Conservation (phyloP, 30 jellyfish, hydroid and myxozoan genomes). For the Nemopilema nomurai region DNA sequence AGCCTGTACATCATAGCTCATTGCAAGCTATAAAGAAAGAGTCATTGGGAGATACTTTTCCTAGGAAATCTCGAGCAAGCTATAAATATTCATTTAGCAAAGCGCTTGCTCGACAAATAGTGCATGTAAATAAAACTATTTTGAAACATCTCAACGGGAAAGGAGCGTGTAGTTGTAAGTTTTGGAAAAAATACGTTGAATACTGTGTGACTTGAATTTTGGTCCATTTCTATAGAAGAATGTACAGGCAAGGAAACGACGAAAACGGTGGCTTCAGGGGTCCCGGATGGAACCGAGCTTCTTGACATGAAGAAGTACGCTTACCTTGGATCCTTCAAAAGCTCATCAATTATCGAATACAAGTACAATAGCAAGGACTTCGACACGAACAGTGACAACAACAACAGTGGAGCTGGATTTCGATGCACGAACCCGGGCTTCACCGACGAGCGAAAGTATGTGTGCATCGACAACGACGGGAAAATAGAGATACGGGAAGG, state of each 20-base stretch:
- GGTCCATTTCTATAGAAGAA: neutral
- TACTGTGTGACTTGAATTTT: too few relatives aligned
- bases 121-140: too few relatives aligned
- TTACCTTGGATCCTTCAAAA: neutral
- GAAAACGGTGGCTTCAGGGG: neutral
- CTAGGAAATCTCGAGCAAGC: too few relatives aligned
- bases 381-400: neutral
- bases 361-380: neutral
- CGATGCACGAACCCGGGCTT: neutral
- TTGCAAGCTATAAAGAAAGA: neutral
- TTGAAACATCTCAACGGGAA: too few relatives aligned
- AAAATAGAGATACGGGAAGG: neutral
- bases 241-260: neutral
- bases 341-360: neutral
- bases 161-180: too few relatives aligned
- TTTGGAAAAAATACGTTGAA: too few relatives aligned
- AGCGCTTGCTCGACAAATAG: too few relatives aligned
- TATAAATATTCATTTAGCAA: too few relatives aligned
- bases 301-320: neutral
- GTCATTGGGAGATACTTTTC: too few relatives aligned
- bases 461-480: slow-evolving; percentile 8
- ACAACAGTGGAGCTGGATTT: neutral
- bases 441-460: neutral
- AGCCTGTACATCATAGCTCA: too few relatives aligned
- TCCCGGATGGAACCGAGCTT: neutral